Percentiles rank a stretch among this genome's conserved stretches.
These are phyloP conservation scores for Dufourea novaeangliae DNA, from an alignment of 1,140 invertebrate species.

Conservation along the genomic window DNA sequence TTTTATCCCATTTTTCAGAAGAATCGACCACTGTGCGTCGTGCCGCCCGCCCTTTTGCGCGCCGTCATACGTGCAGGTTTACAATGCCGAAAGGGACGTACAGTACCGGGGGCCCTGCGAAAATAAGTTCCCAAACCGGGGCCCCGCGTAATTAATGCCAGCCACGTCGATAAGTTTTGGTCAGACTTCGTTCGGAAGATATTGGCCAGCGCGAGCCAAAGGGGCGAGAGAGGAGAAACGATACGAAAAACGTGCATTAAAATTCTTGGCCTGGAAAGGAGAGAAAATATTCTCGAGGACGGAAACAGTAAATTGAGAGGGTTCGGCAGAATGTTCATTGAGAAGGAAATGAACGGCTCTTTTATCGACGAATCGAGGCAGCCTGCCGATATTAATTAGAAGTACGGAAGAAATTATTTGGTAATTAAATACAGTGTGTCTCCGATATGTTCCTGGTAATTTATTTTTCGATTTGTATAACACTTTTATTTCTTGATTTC, in stretches of 20 bases:
- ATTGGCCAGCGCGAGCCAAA: not conserved
- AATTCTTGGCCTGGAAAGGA: conserved; percentile 24
- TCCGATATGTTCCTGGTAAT: no score
- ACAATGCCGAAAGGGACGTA: conserved; percentile 50
- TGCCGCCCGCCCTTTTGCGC: conserved; percentile 37
- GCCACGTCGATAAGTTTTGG: conserved; percentile 56
- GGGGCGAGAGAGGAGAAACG: not conserved
- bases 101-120: conserved; percentile 38
- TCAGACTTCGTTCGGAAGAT: conserved; percentile 31
- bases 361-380: conserved; percentile 8
- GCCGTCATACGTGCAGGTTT: conserved; percentile 38
- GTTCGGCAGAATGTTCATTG: not conserved
- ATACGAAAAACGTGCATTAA: conserved; percentile 30
- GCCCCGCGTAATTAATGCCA: conserved; percentile 58
- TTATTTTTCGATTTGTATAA: no score
- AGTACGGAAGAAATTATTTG: not conserved
- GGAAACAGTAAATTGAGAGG: conserved; percentile 22
- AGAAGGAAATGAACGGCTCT: not conserved
- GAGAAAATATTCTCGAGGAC: conserved; percentile 1
- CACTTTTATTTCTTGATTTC: no score
- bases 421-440: no score
- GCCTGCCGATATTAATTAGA: not conserved
- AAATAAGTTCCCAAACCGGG: conserved; percentile 54
- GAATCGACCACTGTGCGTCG: conserved; percentile 38
- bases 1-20: no score